These are phyloP conservation scores for Trichoplusia ni DNA, from an alignment of 1,140 invertebrate species.

Conservation along the genomic window DNA sequence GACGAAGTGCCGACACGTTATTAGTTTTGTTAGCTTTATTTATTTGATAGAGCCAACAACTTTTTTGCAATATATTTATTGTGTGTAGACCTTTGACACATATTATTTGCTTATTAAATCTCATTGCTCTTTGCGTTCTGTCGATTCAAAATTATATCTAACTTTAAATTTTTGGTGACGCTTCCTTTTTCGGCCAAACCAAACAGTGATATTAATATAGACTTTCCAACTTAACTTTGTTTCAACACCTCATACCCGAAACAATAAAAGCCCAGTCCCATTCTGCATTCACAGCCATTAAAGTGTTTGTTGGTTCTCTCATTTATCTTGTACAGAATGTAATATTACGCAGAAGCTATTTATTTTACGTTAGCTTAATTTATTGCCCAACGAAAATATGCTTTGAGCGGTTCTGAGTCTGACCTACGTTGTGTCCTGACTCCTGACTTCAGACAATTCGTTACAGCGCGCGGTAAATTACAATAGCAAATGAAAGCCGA, in stretches of 20 bases:
- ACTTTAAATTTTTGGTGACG: too few relatives aligned
- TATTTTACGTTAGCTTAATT: not conserved
- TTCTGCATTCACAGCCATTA: not conserved
- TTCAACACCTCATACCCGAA: too few relatives aligned
- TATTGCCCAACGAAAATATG: not conserved
- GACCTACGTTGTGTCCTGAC: not conserved
- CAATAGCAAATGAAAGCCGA: constrained; percentile 2
- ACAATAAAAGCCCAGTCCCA: too few relatives aligned
- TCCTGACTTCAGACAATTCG: not conserved
- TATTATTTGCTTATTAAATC: not conserved
- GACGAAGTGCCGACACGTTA: too few relatives aligned
- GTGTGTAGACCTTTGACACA: not conserved
- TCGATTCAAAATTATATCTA: too few relatives aligned
- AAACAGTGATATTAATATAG: too few relatives aligned
- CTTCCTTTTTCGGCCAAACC: too few relatives aligned
- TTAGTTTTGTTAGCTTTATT: too few relatives aligned
- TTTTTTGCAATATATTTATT: too few relatives aligned
- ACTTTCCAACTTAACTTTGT: too few relatives aligned
- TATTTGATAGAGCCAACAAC: too few relatives aligned
- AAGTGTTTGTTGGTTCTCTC: not conserved
- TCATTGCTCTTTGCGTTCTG: not conserved
- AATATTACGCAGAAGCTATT: not conserved
- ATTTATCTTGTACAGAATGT: not conserved
- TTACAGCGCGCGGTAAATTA: constrained; percentile 13
- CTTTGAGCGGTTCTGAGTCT: not conserved